phyloP scores from a whole-genome alignment of 2,113 vertebrate genomes.

The Pterocles burchelli region DNA sequence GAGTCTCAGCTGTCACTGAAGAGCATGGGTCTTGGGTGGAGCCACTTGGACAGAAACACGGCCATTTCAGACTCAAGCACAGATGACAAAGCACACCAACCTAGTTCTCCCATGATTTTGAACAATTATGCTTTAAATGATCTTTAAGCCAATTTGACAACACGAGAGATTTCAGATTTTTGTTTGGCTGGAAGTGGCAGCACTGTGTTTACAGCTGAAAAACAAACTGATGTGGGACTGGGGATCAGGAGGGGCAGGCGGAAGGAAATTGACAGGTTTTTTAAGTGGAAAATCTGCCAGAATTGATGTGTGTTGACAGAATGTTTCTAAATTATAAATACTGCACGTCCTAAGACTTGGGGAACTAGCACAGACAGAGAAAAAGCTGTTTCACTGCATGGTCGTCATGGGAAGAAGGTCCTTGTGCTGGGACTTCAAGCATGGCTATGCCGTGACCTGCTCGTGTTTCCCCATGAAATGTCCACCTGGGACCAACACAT shows the following conservation, averaged over 20 bases:
- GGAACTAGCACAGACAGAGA: neutral
- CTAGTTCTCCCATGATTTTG: neutral
- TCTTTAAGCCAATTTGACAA: neutral
- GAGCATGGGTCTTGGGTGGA: neutral
- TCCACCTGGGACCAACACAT: neutral
- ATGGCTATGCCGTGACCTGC: neutral
- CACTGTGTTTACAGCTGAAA: neutral
- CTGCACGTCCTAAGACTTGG: neutral
- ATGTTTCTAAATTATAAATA: neutral
- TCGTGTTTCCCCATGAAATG: rapidly evolving
- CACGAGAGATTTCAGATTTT: neutral
- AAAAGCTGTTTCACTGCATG: neutral
- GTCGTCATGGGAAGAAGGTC: neutral
- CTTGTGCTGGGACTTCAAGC: neutral
- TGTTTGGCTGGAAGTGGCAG: neutral
- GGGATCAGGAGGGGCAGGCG: neutral
- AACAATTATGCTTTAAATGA: neutral
- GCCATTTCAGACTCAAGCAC: neutral
- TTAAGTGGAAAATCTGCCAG: neutral
- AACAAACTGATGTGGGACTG: neutral
- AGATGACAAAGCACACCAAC: neutral
- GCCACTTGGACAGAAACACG: neutral
- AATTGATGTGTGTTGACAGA: neutral
- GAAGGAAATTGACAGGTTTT: neutral
- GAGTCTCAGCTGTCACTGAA: neutral